A percentile compares a stretch with the other conserved stretches of the same genome.
Conservation (phyloP, 2,797 vertebrate species). For the Falco biarmicus region DNA sequence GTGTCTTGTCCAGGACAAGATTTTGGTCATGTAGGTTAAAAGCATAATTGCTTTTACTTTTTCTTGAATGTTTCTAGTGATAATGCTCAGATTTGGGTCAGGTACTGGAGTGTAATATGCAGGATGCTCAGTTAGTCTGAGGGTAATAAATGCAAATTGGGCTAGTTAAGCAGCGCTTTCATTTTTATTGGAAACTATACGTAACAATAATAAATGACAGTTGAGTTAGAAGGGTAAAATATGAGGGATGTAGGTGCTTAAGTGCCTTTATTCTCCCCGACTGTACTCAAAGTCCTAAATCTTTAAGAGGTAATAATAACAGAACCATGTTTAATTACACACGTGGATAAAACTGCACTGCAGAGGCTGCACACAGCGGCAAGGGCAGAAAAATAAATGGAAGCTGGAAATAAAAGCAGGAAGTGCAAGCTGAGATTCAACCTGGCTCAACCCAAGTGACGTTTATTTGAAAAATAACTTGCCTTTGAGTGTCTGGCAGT, state of each 20-base stretch:
- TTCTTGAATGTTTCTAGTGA: not conserved
- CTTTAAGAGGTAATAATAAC: not conserved
- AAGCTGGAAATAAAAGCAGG: slow-evolving; percentile 34
- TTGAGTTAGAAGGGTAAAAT: not conserved
- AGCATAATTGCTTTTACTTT: accelerated
- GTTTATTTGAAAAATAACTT: not conserved
- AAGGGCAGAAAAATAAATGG: not conserved
- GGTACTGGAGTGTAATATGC: too few relatives aligned
- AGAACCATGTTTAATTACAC: not conserved
- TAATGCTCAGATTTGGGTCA: not conserved
- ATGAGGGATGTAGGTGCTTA: not conserved
- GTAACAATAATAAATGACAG: not conserved
- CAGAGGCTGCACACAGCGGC: not conserved
- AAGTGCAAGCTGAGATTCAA: not conserved
- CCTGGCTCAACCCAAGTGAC: not conserved
- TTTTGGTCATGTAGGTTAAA: not conserved
- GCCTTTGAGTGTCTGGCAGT: not conserved
- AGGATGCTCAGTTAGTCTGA: not conserved
- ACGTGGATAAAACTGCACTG: accelerated
- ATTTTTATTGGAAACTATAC: not conserved
- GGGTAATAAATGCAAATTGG: not conserved
- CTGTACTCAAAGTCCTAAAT: not conserved
- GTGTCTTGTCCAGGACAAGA: not conserved
- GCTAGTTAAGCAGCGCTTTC: not conserved
- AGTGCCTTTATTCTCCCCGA: not conserved